These are phyloP conservation scores for Pitangus sulphuratus DNA, from an alignment of 2,797 vertebrate genomes.

Conservation along the genomic window DNA sequence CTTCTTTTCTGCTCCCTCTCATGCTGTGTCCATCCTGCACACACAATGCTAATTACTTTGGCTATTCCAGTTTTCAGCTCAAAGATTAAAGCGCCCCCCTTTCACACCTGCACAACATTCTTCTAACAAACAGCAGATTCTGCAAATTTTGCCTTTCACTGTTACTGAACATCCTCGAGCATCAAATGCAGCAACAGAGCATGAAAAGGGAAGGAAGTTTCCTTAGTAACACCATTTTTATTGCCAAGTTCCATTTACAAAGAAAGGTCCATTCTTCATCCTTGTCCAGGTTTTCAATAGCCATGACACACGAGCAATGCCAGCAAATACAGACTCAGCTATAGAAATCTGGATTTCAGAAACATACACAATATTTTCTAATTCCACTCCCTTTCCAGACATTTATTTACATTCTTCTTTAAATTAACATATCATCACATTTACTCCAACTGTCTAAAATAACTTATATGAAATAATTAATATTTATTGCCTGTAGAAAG, in stretches of 20 bases:
- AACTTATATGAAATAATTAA: constrained; percentile 32
- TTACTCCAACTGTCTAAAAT: background rate
- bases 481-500: constrained; percentile 60
- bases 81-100: background rate
- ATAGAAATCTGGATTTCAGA: constrained; percentile 20
- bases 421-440: constrained; percentile 8
- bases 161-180: background rate
- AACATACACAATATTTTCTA: background rate
- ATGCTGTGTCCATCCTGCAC: background rate
- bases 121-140: background rate
- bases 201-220: background rate
- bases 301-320: background rate
- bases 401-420: constrained; percentile 30
- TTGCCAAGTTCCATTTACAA: constrained; percentile 75
- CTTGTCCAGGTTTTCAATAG: constrained; percentile 20
- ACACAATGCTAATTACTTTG: background rate
- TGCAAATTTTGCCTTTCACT: background rate
- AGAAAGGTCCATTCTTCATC: constrained; percentile 57
- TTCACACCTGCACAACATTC: background rate
- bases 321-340: constrained; percentile 31
- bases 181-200: background rate
- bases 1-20: background rate
- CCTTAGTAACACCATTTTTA: constrained; percentile 67
- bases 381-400: background rate
- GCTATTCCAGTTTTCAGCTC: background rate